These are phyloP conservation scores for Iphiclides podalirius DNA, from an alignment of 2,888 invertebrate genomes.

Conservation along the genomic window DNA sequence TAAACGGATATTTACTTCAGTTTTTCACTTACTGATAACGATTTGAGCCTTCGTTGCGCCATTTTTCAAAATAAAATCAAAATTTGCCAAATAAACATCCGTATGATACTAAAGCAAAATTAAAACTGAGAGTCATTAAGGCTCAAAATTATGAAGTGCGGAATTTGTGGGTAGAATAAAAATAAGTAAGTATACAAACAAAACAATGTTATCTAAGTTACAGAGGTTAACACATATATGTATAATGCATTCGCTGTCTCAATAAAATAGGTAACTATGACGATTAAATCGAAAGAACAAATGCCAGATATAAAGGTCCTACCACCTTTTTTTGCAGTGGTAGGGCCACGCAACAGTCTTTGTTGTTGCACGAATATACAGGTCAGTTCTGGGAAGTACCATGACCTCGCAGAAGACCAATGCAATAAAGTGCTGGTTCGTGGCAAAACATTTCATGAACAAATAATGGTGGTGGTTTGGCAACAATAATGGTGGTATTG, in stretches of 20 bases:
- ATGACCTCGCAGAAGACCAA: too few relatives aligned
- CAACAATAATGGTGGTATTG: too few relatives aligned
- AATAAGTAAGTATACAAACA: neutral
- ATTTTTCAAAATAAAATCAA: too few relatives aligned
- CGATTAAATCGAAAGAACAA: slow-evolving; percentile 23
- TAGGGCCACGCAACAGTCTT: too few relatives aligned
- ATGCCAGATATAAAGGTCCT: too few relatives aligned
- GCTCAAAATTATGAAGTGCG: slow-evolving; percentile 9
- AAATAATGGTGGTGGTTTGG: too few relatives aligned
- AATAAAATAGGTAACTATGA: slow-evolving; percentile 23
- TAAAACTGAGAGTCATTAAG: slow-evolving; percentile 14
- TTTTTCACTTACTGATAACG: slow-evolving; percentile 20
- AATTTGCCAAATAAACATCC: too few relatives aligned
- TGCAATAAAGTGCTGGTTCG: too few relatives aligned
- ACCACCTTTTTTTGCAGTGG: too few relatives aligned
- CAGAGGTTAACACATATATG: slow-evolving; percentile 26
- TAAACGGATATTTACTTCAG: slow-evolving; percentile 16
- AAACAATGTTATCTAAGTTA: slow-evolving; percentile 26
- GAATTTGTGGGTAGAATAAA: slow-evolving; percentile 5
- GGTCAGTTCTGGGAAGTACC: too few relatives aligned
- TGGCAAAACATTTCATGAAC: too few relatives aligned
- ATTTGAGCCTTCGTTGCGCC: slow-evolving; percentile 19
- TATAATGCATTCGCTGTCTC: slow-evolving; percentile 26
- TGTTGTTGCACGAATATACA: too few relatives aligned
- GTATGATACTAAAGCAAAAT: slow-evolving; percentile 19